Conservation (phyloP, 2,888 invertebrate species). For the Chymomyza caudatula region DNA sequence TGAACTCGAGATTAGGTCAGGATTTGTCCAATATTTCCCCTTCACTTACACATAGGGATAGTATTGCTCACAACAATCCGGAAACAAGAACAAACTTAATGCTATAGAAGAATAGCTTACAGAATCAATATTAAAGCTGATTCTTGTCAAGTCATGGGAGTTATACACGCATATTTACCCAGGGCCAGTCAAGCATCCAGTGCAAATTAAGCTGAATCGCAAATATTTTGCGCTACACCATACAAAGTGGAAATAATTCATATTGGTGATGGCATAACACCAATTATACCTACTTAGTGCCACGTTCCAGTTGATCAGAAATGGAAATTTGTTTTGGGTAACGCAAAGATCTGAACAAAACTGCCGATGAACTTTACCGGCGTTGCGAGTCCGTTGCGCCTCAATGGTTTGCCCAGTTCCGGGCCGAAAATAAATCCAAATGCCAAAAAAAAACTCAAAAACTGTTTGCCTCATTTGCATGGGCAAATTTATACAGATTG, state of each 20-base stretch:
- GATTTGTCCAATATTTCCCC: too few species aligned
- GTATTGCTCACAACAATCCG: not conserved
- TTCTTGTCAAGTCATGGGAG: not conserved
- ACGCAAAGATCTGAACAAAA: too few species aligned
- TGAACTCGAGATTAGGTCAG: too few species aligned
- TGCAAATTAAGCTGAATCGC: not conserved
- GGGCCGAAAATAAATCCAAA: conserved; percentile 13
- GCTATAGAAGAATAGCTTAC: not conserved
- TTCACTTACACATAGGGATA: too few species aligned
- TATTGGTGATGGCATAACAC: not conserved
- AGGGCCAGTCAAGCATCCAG: not conserved
- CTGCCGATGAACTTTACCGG: not conserved
- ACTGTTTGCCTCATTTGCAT: conserved; percentile 19
- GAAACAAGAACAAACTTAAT: not conserved
- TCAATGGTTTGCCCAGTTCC: conserved; percentile 29
- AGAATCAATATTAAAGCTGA: not conserved
- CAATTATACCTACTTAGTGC: not conserved
- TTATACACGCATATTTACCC: not conserved
- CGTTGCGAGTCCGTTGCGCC: conserved; percentile 19
- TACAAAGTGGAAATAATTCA: not conserved
- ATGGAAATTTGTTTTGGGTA: not conserved
- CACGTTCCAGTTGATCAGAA: not conserved
- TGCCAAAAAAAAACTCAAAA: not conserved
- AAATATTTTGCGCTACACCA: not conserved
- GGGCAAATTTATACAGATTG: conserved; percentile 14